These are phyloP conservation scores for Galerucella pusilla DNA, from an alignment of 2,888 invertebrate species.

Conservation along the genomic window DNA sequence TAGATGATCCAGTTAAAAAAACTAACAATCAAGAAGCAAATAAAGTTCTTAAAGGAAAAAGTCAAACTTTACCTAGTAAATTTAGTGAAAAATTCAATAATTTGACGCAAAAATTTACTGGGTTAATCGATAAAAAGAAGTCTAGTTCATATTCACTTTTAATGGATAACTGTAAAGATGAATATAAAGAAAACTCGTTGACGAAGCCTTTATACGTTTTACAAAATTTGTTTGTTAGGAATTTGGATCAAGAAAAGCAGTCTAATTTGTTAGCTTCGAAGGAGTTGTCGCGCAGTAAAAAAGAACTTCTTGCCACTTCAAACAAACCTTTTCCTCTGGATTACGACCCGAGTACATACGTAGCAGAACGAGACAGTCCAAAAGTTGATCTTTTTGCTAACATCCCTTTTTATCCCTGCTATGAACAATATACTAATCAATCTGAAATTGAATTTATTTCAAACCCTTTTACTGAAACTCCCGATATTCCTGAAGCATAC, in stretches of 20 bases:
- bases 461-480: slow-evolving; percentile 48
- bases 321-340: slow-evolving; percentile 59
- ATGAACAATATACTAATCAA: slow-evolving; percentile 47
- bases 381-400: slow-evolving; percentile 60
- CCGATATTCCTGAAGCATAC: slow-evolving; percentile 60
- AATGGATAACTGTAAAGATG: neutral
- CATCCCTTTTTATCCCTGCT: slow-evolving; percentile 61
- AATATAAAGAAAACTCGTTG: slow-evolving; percentile 17
- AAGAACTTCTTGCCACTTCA: slow-evolving; percentile 57
- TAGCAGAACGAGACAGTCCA: slow-evolving; percentile 16
- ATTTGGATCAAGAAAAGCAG: slow-evolving; percentile 48
- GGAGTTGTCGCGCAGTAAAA: slow-evolving; percentile 53
- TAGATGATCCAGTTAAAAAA: slow-evolving; percentile 49
- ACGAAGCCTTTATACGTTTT: slow-evolving; percentile 60
- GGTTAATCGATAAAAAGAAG: slow-evolving; percentile 51
- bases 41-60: slow-evolving; percentile 43
- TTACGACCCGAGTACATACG: slow-evolving; percentile 47
- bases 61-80: slow-evolving; percentile 51
- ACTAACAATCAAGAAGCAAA: slow-evolving; percentile 10
- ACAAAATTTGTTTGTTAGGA: slow-evolving; percentile 59
- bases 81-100: slow-evolving; percentile 48
- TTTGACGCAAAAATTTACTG: slow-evolving; percentile 52
- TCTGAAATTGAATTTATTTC: slow-evolving; percentile 47
- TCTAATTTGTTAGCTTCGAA: slow-evolving; percentile 46
- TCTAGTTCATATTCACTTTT: slow-evolving; percentile 46